These are phyloP conservation scores for Drosophila chauvacae DNA, from an alignment of 1,140 invertebrate genomes.

Conservation along the genomic window DNA sequence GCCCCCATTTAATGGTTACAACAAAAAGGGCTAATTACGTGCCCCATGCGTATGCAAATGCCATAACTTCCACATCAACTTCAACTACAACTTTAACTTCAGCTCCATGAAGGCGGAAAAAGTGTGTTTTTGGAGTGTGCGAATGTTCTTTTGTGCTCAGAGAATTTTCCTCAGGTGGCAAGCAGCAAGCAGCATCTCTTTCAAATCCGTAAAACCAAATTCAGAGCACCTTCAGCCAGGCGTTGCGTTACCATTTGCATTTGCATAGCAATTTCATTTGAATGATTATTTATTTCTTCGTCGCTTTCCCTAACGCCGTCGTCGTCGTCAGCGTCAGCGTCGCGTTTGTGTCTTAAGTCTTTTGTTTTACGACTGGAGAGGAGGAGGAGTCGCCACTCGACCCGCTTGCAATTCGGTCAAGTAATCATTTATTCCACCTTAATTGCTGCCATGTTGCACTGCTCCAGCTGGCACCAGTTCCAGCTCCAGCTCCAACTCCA, in stretches of 20 bases:
- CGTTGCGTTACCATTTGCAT: slow-evolving; percentile 38
- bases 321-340: background rate
- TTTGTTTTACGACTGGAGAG: slow-evolving; percentile 26
- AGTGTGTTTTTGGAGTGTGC: slow-evolving; percentile 77
- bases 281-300: slow-evolving; percentile 44
- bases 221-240: slow-evolving; percentile 44
- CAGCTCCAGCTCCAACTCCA: background rate
- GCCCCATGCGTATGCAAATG: slow-evolving; percentile 70
- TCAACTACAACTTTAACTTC: background rate
- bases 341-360: slow-evolving; percentile 36
- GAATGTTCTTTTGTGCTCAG: slow-evolving; percentile 46
- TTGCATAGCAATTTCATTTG: slow-evolving; percentile 50
- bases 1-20: slow-evolving; percentile 53
- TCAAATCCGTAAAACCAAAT: slow-evolving; percentile 1
- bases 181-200: background rate
- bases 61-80: slow-evolving; percentile 1
- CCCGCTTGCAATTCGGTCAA: slow-evolving; percentile 54
- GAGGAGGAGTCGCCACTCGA: background rate
- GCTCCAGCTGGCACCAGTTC: slow-evolving; percentile 6
- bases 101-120: slow-evolving; percentile 25
- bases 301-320: slow-evolving; percentile 15
- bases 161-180: background rate
- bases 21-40: slow-evolving; percentile 59
- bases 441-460: slow-evolving; percentile 32
- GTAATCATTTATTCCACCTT: slow-evolving; percentile 51